Base-by-base conservation (phyloP, 2,888 invertebrate genomes). In the Pristionchus fissidentatus region DNA sequence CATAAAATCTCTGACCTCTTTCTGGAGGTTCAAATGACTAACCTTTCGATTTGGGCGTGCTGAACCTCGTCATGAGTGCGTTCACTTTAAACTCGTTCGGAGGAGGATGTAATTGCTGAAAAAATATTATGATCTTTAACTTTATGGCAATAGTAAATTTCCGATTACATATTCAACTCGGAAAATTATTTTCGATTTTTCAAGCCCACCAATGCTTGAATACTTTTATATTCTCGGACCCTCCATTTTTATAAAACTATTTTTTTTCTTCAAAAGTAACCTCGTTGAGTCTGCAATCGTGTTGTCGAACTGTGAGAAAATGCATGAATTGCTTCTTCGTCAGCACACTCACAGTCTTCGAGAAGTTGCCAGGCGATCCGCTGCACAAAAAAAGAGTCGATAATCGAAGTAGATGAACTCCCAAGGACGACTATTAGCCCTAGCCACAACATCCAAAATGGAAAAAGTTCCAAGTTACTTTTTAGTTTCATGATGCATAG, bases 221-320 rank as follows among this genome's bases (percentile, higher is more conserved):
- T 10, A 60, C 1, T 8, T 15, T n/a, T n/a, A n/a, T n/a, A n/a
- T n/a, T n/a, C n/a, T n/a, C n/a, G n/a, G n/a, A n/a, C n/a, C n/a
- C n/a, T n/a, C n/a, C n/a, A n/a, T n/a, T n/a, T n/a, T n/a, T n/a
- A n/a, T n/a, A n/a, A n/a, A n/a, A n/a, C n/a, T n/a, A n/a, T n/a
- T n/a, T n/a, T n/a, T n/a, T n/a, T n/a, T n/a, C n/a, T n/a, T n/a
- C n/a, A n/a, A n/a, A n/a, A 60, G 81, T 94, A 93, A 99, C 98
- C 94, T 99, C 98, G 94, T 99, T 99, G 88, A 99, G 95, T 43
- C 98, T 95, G 19, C 98, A 98, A 94, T 99, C 98, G 85, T 98
- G 95, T 93, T 99, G 99, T 81, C 85, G 87, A 35, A 87, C 84
- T 19, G 90, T 86, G 29, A 91, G 80, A 84, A 91, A 92, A 0